Evolutionary conservation across 2,113 vertebrate genomes (phyloP).

Genomic region (Cinclus mexicanus): DNA sequence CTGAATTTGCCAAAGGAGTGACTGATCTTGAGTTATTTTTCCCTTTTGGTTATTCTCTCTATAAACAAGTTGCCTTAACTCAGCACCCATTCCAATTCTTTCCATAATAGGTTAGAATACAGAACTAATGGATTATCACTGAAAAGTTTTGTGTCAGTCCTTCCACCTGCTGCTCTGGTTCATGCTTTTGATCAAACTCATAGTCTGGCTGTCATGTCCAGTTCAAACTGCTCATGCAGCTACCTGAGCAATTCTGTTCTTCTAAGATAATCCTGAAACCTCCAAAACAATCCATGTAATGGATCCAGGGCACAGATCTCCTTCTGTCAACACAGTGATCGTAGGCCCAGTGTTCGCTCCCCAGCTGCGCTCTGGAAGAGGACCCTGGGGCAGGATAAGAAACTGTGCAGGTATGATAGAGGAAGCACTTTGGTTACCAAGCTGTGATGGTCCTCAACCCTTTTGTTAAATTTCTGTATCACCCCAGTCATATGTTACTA

Average conservation of each 20-base stretch:
- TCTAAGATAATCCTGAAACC: background rate
- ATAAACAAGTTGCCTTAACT: conserved; percentile 36
- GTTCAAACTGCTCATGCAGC: background rate
- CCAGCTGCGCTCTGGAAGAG: background rate
- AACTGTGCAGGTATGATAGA: background rate
- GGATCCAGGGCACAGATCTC: background rate
- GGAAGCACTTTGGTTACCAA: fast-evolving
- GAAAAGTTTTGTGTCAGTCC: background rate
- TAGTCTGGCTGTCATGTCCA: background rate
- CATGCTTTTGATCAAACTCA: background rate
- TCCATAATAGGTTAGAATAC: background rate
- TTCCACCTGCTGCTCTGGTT: background rate
- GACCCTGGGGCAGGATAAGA: background rate
- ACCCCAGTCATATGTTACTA: background rate
- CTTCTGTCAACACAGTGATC: background rate
- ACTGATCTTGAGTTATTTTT: conserved; percentile 11
- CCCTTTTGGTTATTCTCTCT: conserved; percentile 35
- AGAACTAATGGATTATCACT: conserved; percentile 30
- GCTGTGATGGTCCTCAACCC: background rate
- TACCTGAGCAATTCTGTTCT: background rate
- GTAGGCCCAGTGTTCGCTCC: background rate
- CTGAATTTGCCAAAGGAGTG: conserved; percentile 19
- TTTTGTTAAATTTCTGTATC: background rate
- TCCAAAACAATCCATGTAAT: background rate
- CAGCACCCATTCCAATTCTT: conserved; percentile 5